These are phyloP conservation scores for Odocoileus hemionus DNA, from an alignment of 2,113 vertebrate genomes.

Conservation along the genomic window DNA sequence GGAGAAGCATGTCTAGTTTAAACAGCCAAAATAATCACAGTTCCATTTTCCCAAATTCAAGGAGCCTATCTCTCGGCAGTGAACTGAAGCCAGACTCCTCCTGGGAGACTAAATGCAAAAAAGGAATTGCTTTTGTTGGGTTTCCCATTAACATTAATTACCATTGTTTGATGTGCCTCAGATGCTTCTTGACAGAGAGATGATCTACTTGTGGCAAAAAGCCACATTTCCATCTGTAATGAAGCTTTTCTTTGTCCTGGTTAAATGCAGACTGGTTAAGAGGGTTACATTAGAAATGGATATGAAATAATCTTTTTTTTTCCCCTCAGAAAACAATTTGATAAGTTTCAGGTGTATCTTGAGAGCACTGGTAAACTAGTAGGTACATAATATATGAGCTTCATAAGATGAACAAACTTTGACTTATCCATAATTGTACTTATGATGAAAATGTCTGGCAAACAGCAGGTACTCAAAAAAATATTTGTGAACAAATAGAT, in stretches of 20 bases:
- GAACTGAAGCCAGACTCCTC: constrained; percentile 16
- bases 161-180: neutral
- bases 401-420: neutral
- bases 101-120: constrained; percentile 6
- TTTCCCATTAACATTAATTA: constrained; percentile 50
- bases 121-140: constrained; percentile 49
- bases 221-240: neutral
- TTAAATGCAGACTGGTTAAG: neutral
- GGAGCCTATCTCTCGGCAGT: neutral
- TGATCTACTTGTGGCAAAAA: neutral
- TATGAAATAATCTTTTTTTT: neutral
- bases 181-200: constrained; percentile 28
- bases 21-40: constrained; percentile 35
- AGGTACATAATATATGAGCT: neutral
- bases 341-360: neutral
- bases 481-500: neutral
- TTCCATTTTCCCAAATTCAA: constrained; percentile 19
- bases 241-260: constrained; percentile 1
- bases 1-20: constrained; percentile 8
- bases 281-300: neutral
- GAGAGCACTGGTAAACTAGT: neutral
- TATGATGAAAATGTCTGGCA: neutral
- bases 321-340: neutral
- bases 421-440: neutral
- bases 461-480: neutral